Evolutionary conservation across 2,888 invertebrate species (phyloP).

Genomic region (Epistrophe eligans): DNA sequence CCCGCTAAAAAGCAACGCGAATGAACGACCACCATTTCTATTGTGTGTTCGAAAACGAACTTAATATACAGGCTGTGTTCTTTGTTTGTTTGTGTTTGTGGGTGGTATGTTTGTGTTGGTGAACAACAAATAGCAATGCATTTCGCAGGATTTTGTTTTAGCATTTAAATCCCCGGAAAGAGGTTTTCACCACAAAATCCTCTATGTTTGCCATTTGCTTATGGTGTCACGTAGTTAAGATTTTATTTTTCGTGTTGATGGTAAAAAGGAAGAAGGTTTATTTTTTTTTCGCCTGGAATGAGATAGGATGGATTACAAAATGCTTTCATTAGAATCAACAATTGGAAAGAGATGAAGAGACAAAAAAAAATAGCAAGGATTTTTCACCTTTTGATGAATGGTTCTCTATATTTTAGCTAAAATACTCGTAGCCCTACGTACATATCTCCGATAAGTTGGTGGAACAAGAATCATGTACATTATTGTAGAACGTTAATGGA

Average conservation of each 20-base stretch:
- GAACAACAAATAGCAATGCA: constrained; percentile 63
- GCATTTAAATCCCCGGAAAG: constrained; percentile 58
- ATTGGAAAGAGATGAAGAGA: constrained; percentile 25
- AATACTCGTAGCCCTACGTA: not conserved
- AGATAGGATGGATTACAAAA: constrained; percentile 43
- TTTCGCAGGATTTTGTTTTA: constrained; percentile 54
- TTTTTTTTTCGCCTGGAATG: not conserved
- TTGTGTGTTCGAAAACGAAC: constrained; percentile 46
- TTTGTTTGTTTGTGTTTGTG: not conserved
- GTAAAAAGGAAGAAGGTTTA: not conserved
- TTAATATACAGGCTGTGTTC: not conserved
- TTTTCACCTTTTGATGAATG: not conserved
- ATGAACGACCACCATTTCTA: not conserved
- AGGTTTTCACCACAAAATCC: constrained; percentile 51
- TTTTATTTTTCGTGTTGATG: constrained; percentile 19
- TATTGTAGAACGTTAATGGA: not conserved
- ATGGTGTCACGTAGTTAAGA: constrained; percentile 65
- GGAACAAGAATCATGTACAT: not conserved
- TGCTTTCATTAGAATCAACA: constrained; percentile 70
- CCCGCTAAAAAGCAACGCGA: not conserved
- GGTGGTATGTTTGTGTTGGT: not conserved
- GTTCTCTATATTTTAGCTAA: not conserved
- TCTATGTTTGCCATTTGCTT: constrained; percentile 60
- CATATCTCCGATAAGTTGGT: not conserved
- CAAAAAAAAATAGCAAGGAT: not conserved